A percentile compares a stretch with the other conserved stretches of the same genome.
Conservation (phyloP, 2,797 vertebrate genomes). For the Protonibea diacanthus region DNA sequence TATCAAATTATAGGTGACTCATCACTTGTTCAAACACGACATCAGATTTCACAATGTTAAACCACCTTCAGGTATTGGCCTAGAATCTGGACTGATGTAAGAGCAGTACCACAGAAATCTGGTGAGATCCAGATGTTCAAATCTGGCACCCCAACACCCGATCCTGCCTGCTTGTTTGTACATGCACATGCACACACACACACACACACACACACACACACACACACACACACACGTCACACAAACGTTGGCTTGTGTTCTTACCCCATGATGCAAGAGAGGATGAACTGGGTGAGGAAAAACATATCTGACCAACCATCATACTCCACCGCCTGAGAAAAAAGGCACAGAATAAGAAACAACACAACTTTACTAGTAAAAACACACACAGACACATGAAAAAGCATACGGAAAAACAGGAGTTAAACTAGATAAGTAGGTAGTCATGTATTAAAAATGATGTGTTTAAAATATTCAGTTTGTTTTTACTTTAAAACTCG, state of each 20-base stretch:
- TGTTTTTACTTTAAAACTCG: not conserved
- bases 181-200: not conserved
- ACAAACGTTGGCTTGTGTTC: constrained; percentile 33
- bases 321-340: constrained; percentile 89
- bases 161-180: not conserved
- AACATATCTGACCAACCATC: constrained; percentile 92
- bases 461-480: not conserved
- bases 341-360: constrained; percentile 15
- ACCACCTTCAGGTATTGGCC: not conserved
- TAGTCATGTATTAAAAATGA: not conserved
- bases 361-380: not conserved
- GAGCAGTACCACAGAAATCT: not conserved
- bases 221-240: not conserved
- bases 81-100: not conserved
- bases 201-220: no score
- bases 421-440: no score
- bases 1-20: not conserved
- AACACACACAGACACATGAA: not conserved
- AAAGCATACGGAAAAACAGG: not conserved
- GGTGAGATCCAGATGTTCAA: constrained; percentile 10
- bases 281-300: constrained; percentile 91
- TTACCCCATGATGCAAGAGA: constrained; percentile 98
- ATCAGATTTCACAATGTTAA: constrained; percentile 30
- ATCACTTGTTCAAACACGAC: constrained; percentile 5
- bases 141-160: constrained; percentile 1